A percentile compares a stretch with the other conserved stretches of the same genome.
These are phyloP conservation scores for Triplophysa yarkandensis DNA, from an alignment of 2,797 vertebrate species.

Conservation along the genomic window DNA sequence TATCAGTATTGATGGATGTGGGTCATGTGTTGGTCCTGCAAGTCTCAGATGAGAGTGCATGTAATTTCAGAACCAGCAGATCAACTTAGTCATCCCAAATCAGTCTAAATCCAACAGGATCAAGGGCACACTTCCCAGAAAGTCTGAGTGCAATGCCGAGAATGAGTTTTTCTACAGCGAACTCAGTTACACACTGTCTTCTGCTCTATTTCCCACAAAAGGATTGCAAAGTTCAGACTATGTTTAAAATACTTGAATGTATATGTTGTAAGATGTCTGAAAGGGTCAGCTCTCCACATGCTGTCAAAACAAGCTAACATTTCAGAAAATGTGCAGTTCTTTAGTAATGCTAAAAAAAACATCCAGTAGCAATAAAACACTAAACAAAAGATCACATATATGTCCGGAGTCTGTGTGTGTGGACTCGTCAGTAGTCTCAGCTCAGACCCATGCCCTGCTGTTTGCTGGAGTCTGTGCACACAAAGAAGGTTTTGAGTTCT, in stretches of 20 bases:
- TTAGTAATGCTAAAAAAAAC: constrained; percentile 17
- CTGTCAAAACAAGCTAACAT: constrained; percentile 21
- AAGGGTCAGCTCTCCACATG: constrained; percentile 20
- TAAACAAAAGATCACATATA: constrained; percentile 55
- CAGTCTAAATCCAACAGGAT: constrained; percentile 39
- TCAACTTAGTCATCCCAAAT: constrained; percentile 31
- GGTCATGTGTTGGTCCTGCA: constrained; percentile 17
- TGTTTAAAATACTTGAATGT: neutral
- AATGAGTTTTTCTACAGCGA: constrained; percentile 17
- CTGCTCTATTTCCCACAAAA: neutral
- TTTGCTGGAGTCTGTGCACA: constrained; percentile 94
- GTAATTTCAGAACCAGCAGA: neutral
- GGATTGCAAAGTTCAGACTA: constrained; percentile 21
- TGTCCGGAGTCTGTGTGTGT: constrained; percentile 1
- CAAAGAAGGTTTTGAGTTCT: constrained; percentile 93
- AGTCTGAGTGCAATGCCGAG: constrained; percentile 24
- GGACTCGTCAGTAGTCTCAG: constrained; percentile 69
- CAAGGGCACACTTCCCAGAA: constrained; percentile 15
- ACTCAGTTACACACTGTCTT: constrained; percentile 3
- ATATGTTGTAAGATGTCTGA: neutral
- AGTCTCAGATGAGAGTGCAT: neutral
- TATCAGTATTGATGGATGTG: constrained; percentile 19
- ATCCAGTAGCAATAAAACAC: constrained; percentile 32
- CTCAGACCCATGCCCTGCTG: constrained; percentile 87
- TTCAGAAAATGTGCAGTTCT: constrained; percentile 25